Conservation (phyloP, 2,888 invertebrate genomes). For the Coenonympha glycerion region DNA sequence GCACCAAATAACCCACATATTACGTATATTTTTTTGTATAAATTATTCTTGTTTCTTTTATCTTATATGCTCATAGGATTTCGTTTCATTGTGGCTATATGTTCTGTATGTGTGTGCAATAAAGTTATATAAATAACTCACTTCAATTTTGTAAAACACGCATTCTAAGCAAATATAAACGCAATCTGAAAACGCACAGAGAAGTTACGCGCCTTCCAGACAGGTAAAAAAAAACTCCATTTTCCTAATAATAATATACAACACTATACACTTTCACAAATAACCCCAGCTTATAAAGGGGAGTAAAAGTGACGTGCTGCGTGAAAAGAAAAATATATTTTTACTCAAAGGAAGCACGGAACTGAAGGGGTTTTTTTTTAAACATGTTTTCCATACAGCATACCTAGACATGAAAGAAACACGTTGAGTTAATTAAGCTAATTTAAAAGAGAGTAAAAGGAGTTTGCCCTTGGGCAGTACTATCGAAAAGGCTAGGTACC, state of each 20-base stretch:
- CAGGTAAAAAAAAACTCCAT: conserved; percentile 8
- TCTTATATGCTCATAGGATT: no score
- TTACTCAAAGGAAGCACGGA: conserved; percentile 15
- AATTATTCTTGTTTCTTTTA: no score
- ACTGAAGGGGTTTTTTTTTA: conserved; percentile 30
- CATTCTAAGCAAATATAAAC: no score
- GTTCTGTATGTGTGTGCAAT: no score
- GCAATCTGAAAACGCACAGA: neutral
- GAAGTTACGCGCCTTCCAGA: neutral
- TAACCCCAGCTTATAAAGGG: conserved; percentile 9
- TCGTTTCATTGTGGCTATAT: no score
- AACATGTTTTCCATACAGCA: conserved; percentile 37
- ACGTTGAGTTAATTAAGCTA: conserved; percentile 30
- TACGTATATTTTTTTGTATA: no score
- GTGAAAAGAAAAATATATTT: conserved; percentile 23
- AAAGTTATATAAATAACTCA: no score
- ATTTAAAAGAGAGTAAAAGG: conserved; percentile 21
- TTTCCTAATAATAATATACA: conserved; percentile 10
- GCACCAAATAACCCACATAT: no score
- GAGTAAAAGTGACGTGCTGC: conserved; percentile 14
- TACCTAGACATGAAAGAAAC: conserved; percentile 32
- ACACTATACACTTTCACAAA: conserved; percentile 12
- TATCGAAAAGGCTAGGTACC: no score
- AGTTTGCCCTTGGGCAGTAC: no score
- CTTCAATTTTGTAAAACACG: no score